phyloP scores from a whole-genome alignment of 2,797 vertebrate species.

The Arctocebus calabarensis region DNA sequence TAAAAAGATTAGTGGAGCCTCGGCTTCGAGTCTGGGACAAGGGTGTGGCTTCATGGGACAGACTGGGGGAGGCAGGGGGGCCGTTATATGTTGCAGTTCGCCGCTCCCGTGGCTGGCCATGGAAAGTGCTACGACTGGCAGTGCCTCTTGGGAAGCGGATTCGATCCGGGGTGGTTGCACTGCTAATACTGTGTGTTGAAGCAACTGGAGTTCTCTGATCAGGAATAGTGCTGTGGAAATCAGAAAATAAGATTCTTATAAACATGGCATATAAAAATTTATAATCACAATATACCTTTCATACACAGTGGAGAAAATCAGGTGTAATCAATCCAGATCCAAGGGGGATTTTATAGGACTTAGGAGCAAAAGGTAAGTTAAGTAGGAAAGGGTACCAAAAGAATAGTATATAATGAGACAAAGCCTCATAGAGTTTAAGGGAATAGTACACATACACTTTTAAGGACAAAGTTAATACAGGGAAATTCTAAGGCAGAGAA shows the following conservation, averaged over 20 bases:
- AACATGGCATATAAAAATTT: slow-evolving; percentile 55
- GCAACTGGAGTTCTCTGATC: slow-evolving; percentile 95
- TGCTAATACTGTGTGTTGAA: slow-evolving; percentile 97
- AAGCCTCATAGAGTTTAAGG: slow-evolving; percentile 72
- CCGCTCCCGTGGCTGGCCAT: slow-evolving; percentile 95
- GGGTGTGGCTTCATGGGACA: slow-evolving; percentile 95
- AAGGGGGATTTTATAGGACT: slow-evolving; percentile 71
- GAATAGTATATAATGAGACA: slow-evolving; percentile 54
- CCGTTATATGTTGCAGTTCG: slow-evolving; percentile 98
- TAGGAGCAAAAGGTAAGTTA: slow-evolving; percentile 84
- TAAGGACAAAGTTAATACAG: slow-evolving; percentile 78
- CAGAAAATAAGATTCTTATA: slow-evolving; percentile 73
- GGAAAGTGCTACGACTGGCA: slow-evolving; percentile 97
- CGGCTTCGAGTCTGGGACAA: slow-evolving; percentile 95
- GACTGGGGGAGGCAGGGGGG: slow-evolving; percentile 96
- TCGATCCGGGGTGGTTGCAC: slow-evolving; percentile 95
- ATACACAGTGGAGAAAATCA: slow-evolving; percentile 62
- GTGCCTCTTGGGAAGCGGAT: slow-evolving; percentile 97
- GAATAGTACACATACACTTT: slow-evolving; percentile 61
- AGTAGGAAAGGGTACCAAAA: slow-evolving; percentile 78
- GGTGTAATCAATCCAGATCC: slow-evolving; percentile 75
- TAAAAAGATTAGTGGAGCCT: slow-evolving; percentile 97
- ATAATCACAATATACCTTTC: slow-evolving; percentile 70
- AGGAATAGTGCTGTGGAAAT: slow-evolving; percentile 88
- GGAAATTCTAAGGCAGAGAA: slow-evolving; percentile 60